Base-by-base conservation (phyloP, 2,888 invertebrate genomes). In the Tipula lateralis region DNA sequence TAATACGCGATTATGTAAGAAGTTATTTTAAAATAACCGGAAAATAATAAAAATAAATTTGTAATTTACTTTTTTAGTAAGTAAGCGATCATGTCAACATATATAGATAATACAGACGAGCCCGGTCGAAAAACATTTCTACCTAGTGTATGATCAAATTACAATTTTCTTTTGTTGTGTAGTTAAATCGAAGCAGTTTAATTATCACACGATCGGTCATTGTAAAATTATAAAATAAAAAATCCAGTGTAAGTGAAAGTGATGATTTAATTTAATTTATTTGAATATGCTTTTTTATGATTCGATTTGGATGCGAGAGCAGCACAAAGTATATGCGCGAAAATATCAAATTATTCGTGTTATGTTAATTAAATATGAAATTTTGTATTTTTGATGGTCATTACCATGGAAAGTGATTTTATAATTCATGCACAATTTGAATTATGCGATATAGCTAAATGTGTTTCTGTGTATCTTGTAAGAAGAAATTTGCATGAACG, bases 191-290 rank as follows among this genome's bases (percentile, higher is more conserved):
- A 66, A 66, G 66, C 12, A 24, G 1, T 66, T 66, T 66, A 66
- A 66, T 66, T 66, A 66, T 13, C 16, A 24, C 24, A 24, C 24
- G 2, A n/a, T 50, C 44, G 5, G 16, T 6, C 44, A 3, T 44
- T 66, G 66, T 24, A 24, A 66, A 66, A 24, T 66, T 66, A 66
- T 3, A 66, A 50, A 19, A 66, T 24, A 24, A 66, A 66, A 19
- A 66, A 66, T 19, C 12, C 66, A 66, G 24, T 66, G 24, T 66
- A 66, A 66, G 66, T 66, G 66, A 66, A 66, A 66, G 66, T 66
- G 66, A 66, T 24, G 66, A 66, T 66, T 66, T 66, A 66, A 66
- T 66, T 66, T 66, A 66, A 66, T 66, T 66, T 24, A 66, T 66
- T 39, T 39, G 39, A 39, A 66, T 66, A 50, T 24, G 6, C 24